Evolutionary conservation across 2,797 vertebrate species (phyloP).

Genomic region (Protosalanx chinensis): DNA sequence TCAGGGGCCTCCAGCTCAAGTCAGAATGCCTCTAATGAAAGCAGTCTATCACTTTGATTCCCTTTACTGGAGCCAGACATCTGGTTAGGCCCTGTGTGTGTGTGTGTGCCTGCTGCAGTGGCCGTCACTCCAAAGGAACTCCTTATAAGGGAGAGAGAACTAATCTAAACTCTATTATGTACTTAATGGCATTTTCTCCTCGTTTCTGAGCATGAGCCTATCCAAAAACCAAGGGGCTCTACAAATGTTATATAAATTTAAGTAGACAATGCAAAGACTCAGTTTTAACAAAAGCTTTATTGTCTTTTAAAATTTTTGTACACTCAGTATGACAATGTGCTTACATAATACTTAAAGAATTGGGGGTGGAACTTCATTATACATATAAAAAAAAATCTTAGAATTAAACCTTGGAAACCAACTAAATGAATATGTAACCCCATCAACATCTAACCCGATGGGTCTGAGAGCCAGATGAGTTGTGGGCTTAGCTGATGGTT

Average conservation of each 20-base stretch:
- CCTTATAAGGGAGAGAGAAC: slow-evolving; percentile 34
- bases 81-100: slow-evolving; percentile 33
- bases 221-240: neutral
- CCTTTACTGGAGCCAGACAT: slow-evolving; percentile 49
- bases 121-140: slow-evolving; percentile 29
- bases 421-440: slow-evolving; percentile 43
- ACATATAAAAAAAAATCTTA: slow-evolving; percentile 69
- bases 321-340: slow-evolving; percentile 83
- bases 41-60: slow-evolving; percentile 54
- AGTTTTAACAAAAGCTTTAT: slow-evolving; percentile 78
- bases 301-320: slow-evolving; percentile 85
- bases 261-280: slow-evolving; percentile 8
- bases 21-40: slow-evolving; percentile 55
- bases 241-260: neutral
- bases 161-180: neutral
- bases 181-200: neutral
- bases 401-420: slow-evolving; percentile 38
- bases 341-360: slow-evolving; percentile 81
- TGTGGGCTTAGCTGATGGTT: slow-evolving; percentile 39
- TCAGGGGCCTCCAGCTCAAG: slow-evolving; percentile 43
- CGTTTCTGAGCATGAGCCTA: neutral
- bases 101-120: slow-evolving; percentile 9
- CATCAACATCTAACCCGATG: slow-evolving; percentile 55
- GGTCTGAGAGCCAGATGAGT: slow-evolving; percentile 41
- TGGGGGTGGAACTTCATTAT: slow-evolving; percentile 66